Conservation (phyloP, 2,888 invertebrate species). For the Zygogramma bicolorata region DNA sequence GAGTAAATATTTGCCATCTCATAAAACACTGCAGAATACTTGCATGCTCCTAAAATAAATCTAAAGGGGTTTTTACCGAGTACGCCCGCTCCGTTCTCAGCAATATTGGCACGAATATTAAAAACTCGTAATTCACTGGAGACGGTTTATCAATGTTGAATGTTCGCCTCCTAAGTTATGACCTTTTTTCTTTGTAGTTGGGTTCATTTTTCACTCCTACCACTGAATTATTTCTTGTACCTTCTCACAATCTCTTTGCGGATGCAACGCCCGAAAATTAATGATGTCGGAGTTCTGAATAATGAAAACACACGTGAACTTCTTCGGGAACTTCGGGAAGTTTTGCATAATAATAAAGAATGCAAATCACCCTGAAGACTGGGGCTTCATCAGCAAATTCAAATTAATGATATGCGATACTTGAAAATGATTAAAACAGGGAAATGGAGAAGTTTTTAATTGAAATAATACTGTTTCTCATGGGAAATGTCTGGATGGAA, state of each 20-base stretch:
- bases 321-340: neutral
- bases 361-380: slow-evolving; percentile 16
- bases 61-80: neutral
- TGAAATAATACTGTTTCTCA: neutral
- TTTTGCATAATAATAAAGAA: slow-evolving; percentile 22
- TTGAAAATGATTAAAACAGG: slow-evolving; percentile 6
- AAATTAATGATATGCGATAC: slow-evolving; percentile 6
- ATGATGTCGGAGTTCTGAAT: slow-evolving; percentile 42
- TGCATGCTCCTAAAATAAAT: slow-evolving; percentile 19
- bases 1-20: slow-evolving; percentile 14
- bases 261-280: slow-evolving; percentile 40
- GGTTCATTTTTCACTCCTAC: slow-evolving; percentile 50
- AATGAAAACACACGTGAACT: slow-evolving; percentile 21
- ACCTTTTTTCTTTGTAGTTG: slow-evolving; percentile 49
- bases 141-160: slow-evolving; percentile 59
- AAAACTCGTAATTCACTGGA: slow-evolving; percentile 60
- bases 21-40: neutral
- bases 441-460: neutral
- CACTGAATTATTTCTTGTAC: slow-evolving; percentile 46
- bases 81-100: slow-evolving; percentile 15
- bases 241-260: slow-evolving; percentile 33
- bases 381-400: slow-evolving; percentile 3
- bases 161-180: slow-evolving; percentile 48
- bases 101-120: slow-evolving; percentile 60
- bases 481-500: neutral